Evolutionary conservation across 2,113 vertebrate genomes (phyloP).

Genomic region (Sigmodon hispidus): DNA sequence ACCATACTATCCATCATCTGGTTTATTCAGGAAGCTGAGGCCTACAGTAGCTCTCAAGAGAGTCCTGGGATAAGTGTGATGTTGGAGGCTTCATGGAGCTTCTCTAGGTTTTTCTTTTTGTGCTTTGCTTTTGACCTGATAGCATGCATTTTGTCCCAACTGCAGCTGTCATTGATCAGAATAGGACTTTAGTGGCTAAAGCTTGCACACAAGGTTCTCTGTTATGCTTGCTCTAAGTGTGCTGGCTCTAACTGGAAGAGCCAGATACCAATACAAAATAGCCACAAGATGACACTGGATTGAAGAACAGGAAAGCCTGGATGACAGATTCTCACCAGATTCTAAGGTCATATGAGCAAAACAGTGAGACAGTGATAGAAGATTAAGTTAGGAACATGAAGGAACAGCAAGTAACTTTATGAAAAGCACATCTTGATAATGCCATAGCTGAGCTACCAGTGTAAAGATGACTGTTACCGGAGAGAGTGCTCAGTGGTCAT

Average conservation of each 20-base stretch:
- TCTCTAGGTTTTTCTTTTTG: slow-evolving; percentile 91
- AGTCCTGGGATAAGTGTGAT: slow-evolving; percentile 79
- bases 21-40: neutral
- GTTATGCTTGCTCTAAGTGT: neutral
- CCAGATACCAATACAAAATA: neutral
- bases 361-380: neutral
- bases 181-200: slow-evolving; percentile 81
- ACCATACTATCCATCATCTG: neutral
- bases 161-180: slow-evolving; percentile 95
- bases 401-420: neutral
- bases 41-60: neutral
- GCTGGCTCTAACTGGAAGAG: neutral
- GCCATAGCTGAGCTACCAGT: neutral
- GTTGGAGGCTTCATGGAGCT: slow-evolving; percentile 94
- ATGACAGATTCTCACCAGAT: neutral
- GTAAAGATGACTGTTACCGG: neutral
- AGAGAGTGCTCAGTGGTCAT: neutral
- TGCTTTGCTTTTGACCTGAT: slow-evolving; percentile 91
- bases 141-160: slow-evolving; percentile 93
- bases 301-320: neutral
- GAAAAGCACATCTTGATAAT: neutral
- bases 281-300: neutral
- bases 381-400: neutral
- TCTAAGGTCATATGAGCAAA: neutral
- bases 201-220: neutral